Percentiles rank a stretch among this genome's conserved stretches.
Evolutionary conservation across 1,140 invertebrate species (phyloP).

Genomic region (Daktulosphaira vitifoliae): DNA sequence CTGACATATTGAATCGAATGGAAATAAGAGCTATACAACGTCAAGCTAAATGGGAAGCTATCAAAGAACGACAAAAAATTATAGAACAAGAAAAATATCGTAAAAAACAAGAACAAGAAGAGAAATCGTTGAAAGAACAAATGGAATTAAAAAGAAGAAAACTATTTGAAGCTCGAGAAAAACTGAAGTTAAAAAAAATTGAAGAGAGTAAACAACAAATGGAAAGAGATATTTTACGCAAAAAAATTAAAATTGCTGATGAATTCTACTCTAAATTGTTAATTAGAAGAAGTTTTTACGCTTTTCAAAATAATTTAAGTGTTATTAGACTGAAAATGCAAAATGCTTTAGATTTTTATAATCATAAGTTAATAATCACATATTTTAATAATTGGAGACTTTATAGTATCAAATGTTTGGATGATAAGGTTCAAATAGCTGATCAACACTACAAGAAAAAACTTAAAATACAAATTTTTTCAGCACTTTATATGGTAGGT

Average conservation of each 20-base stretch:
- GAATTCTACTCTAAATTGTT: neutral
- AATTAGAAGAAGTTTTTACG: neutral
- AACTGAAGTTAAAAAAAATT: neutral
- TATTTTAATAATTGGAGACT: slow-evolving; percentile 9
- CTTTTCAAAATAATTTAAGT: slow-evolving; percentile 1
- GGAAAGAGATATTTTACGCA: neutral
- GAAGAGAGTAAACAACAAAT: slow-evolving; percentile 5
- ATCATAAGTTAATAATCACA: neutral
- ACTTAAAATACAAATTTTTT: neutral
- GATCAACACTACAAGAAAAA: slow-evolving; percentile 19
- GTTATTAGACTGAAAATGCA: neutral
- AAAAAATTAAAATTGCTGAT: slow-evolving; percentile 9
- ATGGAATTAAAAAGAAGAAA: slow-evolving; percentile 5
- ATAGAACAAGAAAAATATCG: neutral
- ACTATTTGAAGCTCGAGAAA: slow-evolving; percentile 19
- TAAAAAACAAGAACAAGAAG: slow-evolving; percentile 1
- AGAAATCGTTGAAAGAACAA: slow-evolving; percentile 15
- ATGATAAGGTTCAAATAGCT: neutral
- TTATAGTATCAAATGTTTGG: neutral
- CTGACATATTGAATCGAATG: slow-evolving; percentile 17
- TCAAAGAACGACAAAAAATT: neutral
- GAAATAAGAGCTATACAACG: slow-evolving; percentile 5
- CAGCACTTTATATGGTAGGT: neutral
- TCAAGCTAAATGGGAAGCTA: slow-evolving; percentile 1
- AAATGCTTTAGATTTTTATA: neutral